Base-by-base conservation (phyloP, 2,113 vertebrate species). In the Elephas maximus region DNA sequence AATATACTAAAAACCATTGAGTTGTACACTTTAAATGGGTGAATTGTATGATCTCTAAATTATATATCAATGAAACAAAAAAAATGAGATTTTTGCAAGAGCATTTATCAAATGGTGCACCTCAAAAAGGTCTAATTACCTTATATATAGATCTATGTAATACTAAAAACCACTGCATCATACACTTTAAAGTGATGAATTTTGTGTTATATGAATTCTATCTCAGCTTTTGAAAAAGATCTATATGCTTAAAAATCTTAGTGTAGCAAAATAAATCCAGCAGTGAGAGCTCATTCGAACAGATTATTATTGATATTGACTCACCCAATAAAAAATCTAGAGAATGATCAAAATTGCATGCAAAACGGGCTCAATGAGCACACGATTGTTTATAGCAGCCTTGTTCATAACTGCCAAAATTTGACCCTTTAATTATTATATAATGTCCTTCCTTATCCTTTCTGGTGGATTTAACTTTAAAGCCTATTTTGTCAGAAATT, bases 271-370 rank as follows among this genome's bases (percentile, higher is more conserved):
- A 60, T 79, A 89, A 92, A 92, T 85, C 85, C 15, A 85, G n/a
- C 80, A 85, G 3, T 80, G 65, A 86, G 48, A 80, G 15, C 21
- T 65, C 80, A 69, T 11, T 80, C 14, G 80, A 80, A 67, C 45
- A 57, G 44, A 73, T 89, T 33, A 65, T 92, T 89, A 92, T 94
- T 95, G 57, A 80, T 69, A 90, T 33, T 26, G 37, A 23, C 74
- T 48, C 33, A 65, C 10, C 41, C 76, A 81, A 48, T 26, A 71
- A 51, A 87, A 20, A 83, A 48, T 95, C 30, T 18, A 67, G 67
- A 92, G 51, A 24, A 17, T 63, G 41, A 51, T 85, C 65, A 69
- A 69, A 79, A 90, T 67, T 60, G 4, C 14, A 1, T 67, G 12
- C 78, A 45, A 44, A 23, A 28, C 57, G 30, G 17, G 77, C 5